Evolutionary conservation across 2,113 vertebrate genomes (phyloP), one percentile per base, ranked within the genome.

Genomic region (Zosterops borbonicus): DNA sequence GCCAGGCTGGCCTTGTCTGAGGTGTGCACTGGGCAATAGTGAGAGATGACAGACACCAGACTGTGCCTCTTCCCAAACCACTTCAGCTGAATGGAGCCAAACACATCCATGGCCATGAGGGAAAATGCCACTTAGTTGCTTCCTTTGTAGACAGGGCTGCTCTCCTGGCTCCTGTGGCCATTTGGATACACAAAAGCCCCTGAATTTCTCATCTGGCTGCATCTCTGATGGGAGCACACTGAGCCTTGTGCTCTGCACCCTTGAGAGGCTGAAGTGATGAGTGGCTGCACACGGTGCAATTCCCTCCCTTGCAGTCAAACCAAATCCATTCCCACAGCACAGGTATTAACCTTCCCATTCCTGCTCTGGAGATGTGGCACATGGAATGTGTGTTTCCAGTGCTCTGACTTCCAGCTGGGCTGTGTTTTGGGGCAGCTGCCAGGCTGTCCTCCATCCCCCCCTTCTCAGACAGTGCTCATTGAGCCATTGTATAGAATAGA

Each of bases 1-100:
- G 29, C 55, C 0, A 0, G 53, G 13, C 63, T 83, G 67, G 18
- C 23, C 83, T 28, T 83, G 50, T 29, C 35, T 5, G 25, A 29
- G 8, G 24, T 3, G 1, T 52, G 9, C 3, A 1, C 46, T 50
- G 25, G 39, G 35, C 27, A 44, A 1, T 4, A 4, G 21, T 37
- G 69, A 33, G 47, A 13, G n/a, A 7, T 55, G 6, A n/a, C n/a
- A 35, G 53, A 18, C 1, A 4, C 41, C 47, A 53, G 59, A 8
- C 55, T 70, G 28, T 87, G 60, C 29, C 49, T 90, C 37, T 65
- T 15, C 37, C 41, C 39, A 27, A 8, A 8, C 18, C 47, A 29
- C 60, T 83, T 17, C 52, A 71, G 33, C 9, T 52, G 41, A 76
- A 53, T 29, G 33, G 31, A 74, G 33, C 9, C 50, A 50, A 74